phyloP scores from a whole-genome alignment of 2,113 vertebrate species.

The Paralichthys olivaceus region DNA sequence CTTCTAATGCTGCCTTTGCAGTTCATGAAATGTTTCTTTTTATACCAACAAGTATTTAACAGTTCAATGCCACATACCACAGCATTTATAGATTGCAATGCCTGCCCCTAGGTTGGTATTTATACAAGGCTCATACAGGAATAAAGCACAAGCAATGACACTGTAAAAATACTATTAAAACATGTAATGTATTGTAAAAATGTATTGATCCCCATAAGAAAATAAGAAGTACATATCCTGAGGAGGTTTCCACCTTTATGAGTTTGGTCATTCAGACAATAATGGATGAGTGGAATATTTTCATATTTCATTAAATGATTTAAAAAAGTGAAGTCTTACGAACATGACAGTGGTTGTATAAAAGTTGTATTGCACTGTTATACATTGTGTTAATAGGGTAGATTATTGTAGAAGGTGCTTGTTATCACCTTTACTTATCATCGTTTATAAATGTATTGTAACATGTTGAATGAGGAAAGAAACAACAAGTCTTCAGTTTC shows the following conservation, averaged over 20 bases:
- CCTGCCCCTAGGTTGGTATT: background rate
- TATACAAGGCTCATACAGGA: background rate
- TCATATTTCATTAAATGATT: too few species aligned
- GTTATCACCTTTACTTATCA: background rate
- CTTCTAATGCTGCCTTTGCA: background rate
- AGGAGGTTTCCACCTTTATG: background rate
- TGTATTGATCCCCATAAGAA: conserved; percentile 2
- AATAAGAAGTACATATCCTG: background rate
- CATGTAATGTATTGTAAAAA: background rate
- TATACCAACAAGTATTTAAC: background rate
- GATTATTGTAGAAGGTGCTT: background rate
- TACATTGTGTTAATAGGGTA: background rate
- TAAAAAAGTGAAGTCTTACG: too few species aligned
- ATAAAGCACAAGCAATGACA: conserved; percentile 6
- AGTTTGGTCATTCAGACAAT: too few species aligned
- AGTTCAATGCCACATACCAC: background rate
- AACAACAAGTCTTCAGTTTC: background rate
- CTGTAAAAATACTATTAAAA: background rate
- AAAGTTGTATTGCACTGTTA: background rate
- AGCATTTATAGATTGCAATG: background rate
- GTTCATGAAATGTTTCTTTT: conserved; percentile 5
- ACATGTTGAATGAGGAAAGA: background rate
- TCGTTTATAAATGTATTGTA: background rate
- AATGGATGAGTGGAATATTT: too few species aligned
- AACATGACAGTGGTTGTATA: background rate